Base-by-base conservation (phyloP, 2,797 vertebrate species). In the Myotis planiceps region DNA sequence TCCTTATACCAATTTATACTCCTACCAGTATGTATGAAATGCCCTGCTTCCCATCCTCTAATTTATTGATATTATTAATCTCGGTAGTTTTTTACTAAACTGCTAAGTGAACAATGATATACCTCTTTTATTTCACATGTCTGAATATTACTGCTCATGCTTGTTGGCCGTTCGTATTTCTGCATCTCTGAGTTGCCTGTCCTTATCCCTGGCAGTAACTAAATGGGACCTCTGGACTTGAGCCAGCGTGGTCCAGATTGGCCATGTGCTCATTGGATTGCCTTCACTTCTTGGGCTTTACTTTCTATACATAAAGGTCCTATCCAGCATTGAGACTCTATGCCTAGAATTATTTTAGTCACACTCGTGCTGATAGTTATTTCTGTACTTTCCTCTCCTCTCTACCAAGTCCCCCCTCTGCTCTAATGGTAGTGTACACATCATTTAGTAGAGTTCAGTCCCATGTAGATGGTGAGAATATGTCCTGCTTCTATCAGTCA, bases 301-400 rank as follows among this genome's bases (percentile, higher is more conserved):
- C 84, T 90, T 80, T 66, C 49, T 12, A 15, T 32, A 23, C 65
- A 39, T 42, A 49, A 68, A 87, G n/a, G 15, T n/a, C 42, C 42
- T 85, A 13, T 63, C 34, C 29, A 63, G 81, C 42, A 63, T 13
- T 76, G 60, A 81, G 74, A 68, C 15, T 72, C 79, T 68, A 60
- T 76, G 6, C 82, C 18, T 84, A 42, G 27, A 78, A 47, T 97
- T 90, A 81, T 53, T 95, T 81, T 65, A 90, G 37, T 93, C 45
- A 87, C 16, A 72, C 49, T 81, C 80, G 58, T 82, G 74, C 82
- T 83, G 32, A 84, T 32, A 7, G 12, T 92, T n/a, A 51, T 51
- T 72, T 80, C 6, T 53, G 23, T 27, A 39, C 32, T 58, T 63
- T 71, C 29, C 45, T 47, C 39, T 51, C 34, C 25, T 66, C 25